Percentiles rank a stretch among this genome's conserved stretches.
Conservation (phyloP, 2,113 vertebrate genomes). For the Sphaerodactylus townsendi region DNA sequence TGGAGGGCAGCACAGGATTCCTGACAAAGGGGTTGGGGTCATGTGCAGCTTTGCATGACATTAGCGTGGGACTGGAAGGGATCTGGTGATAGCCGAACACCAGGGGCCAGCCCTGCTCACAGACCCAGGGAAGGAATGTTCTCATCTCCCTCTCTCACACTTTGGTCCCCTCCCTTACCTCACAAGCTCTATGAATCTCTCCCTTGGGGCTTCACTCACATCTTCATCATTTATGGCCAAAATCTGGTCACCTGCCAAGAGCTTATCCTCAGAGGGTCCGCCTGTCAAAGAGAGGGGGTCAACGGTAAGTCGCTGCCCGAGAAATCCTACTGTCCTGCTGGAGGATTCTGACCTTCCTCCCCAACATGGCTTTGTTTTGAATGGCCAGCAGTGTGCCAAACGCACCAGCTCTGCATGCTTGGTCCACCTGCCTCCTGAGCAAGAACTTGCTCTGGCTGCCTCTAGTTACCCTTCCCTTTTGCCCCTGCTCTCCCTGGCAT, state of each 20-base stretch:
- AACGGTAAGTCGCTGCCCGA: background rate
- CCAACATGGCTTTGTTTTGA: too few relatives aligned
- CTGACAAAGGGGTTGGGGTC: background rate
- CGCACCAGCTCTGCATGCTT: too few relatives aligned
- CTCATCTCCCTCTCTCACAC: background rate
- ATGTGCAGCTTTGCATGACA: background rate
- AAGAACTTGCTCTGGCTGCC: background rate
- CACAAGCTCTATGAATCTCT: slow-evolving; percentile 97
- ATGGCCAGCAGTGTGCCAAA: too few relatives aligned
- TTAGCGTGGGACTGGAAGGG: too few relatives aligned
- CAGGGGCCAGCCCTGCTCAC: background rate
- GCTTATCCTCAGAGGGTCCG: slow-evolving; percentile 94
- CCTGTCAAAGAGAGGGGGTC: slow-evolving; percentile 77
- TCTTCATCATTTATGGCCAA: slow-evolving; percentile 94
- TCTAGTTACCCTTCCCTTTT: background rate
- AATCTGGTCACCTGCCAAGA: slow-evolving; percentile 95
- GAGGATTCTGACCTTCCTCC: background rate
- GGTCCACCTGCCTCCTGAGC: background rate
- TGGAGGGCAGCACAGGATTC: background rate
- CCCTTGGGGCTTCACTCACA: slow-evolving; percentile 91
- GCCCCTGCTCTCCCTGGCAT: background rate
- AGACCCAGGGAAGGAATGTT: background rate
- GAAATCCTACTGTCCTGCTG: background rate
- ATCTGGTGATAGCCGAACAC: background rate
- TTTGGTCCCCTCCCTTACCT: slow-evolving; percentile 83